Evolutionary conservation across 2,888 invertebrate genomes (phyloP).

Genomic region (Ligdia adustata): DNA sequence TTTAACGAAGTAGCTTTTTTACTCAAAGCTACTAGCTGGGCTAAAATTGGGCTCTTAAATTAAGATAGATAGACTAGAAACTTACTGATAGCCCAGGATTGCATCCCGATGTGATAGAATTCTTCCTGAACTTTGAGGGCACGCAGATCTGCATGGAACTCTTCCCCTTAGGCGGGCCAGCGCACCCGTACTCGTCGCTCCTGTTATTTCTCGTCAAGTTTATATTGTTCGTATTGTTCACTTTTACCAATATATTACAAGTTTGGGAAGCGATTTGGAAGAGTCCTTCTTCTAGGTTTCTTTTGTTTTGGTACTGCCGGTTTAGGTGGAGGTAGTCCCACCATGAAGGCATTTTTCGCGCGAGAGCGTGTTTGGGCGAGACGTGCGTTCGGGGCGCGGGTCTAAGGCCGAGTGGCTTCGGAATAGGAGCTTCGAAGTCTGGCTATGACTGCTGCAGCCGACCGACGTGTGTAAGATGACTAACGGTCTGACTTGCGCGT

Average conservation of each 20-base stretch:
- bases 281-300: conserved; percentile 89
- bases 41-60: no score
- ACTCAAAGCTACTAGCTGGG: no score
- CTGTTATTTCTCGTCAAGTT: conserved; percentile 86
- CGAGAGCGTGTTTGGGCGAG: conserved; percentile 10
- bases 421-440: neutral
- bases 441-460: neutral
- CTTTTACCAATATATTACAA: conserved; percentile 90
- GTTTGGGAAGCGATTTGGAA: conserved; percentile 92
- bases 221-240: conserved; percentile 90
- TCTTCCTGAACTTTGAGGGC: conserved; percentile 80
- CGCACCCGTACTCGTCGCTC: conserved; percentile 85
- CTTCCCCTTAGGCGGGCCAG: conserved; percentile 69
- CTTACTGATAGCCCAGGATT: conserved; percentile 86
- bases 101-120: conserved; percentile 79
- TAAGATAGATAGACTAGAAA: conserved; percentile 33
- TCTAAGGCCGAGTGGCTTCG: conserved; percentile 42
- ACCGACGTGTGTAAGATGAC: conserved; percentile 19
- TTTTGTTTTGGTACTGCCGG: conserved; percentile 78
- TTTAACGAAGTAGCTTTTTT: no score
- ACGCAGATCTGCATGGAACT: conserved; percentile 83
- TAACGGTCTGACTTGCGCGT: conserved; percentile 67
- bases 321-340: conserved; percentile 85
- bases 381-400: conserved; percentile 43
- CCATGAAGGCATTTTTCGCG: conserved; percentile 83